Conservation (phyloP, 2,797 vertebrate species). For the Anguilla pacifica region DNA sequence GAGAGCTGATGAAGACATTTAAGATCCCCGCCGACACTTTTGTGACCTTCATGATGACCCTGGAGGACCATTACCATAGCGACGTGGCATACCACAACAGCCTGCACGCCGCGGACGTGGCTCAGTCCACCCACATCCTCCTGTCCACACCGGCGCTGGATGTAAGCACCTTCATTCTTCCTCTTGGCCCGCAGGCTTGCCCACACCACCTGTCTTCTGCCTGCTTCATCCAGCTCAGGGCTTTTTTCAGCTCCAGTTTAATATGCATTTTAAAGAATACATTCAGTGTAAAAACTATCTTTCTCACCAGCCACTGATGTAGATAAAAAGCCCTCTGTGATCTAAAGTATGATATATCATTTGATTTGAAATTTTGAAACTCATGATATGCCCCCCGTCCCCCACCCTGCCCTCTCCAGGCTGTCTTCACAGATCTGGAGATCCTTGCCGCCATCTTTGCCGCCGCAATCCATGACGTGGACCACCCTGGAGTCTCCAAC, state of each 20-base stretch:
- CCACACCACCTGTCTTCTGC: neutral
- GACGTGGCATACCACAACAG: constrained; percentile 97
- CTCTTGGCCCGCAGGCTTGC: neutral
- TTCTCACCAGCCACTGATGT: neutral
- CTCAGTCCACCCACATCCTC: constrained; percentile 94
- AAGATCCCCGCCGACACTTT: constrained; percentile 94
- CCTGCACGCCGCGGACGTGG: constrained; percentile 94
- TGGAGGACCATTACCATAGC: constrained; percentile 94
- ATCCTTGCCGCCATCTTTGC: constrained; percentile 97
- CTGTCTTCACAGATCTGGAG: constrained; percentile 96
- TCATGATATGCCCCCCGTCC: constrained; percentile 15
- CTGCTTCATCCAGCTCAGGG: neutral
- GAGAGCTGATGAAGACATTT: constrained; percentile 95
- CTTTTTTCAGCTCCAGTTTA: neutral
- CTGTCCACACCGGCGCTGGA: constrained; percentile 93
- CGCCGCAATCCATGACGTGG: constrained; percentile 96
- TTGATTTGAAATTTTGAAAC: neutral
- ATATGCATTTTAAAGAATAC: neutral
- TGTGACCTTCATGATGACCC: constrained; percentile 95
- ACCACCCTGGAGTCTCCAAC: constrained; percentile 98
- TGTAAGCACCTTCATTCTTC: constrained; percentile 71
- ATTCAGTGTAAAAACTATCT: neutral
- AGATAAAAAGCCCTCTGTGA: too few species aligned
- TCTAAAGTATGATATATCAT: too few species aligned
- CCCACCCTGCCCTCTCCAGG: constrained; percentile 67